A percentile compares a stretch with the other conserved stretches of the same genome.
phyloP scores from a whole-genome alignment of 2,113 vertebrate species.

The Nothoprocta pentlandii region DNA sequence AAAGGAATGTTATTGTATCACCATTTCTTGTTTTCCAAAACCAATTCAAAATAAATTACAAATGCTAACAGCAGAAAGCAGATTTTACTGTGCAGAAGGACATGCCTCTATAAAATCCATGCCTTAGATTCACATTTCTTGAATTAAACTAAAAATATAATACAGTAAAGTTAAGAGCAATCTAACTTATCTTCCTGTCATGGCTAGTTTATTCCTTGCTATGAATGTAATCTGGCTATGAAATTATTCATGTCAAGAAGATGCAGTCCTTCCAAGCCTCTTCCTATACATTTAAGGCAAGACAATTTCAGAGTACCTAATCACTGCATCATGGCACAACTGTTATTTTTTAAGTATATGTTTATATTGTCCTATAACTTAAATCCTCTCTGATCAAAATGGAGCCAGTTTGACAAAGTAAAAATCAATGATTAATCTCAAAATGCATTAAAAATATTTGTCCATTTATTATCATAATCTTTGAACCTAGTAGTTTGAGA shows the following conservation, averaged over 20 bases:
- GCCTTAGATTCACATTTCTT: background rate
- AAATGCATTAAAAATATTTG: background rate
- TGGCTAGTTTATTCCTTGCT: background rate
- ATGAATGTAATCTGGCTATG: background rate
- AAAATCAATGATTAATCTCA: background rate
- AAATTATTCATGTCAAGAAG: background rate
- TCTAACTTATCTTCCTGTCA: background rate
- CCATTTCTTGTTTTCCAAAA: background rate
- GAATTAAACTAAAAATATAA: background rate
- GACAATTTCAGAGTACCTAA: background rate
- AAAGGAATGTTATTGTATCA: slow-evolving; percentile 13
- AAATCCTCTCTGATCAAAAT: background rate
- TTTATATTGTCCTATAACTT: background rate
- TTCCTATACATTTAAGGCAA: background rate
- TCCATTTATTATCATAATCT: background rate
- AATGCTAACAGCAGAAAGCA: background rate
- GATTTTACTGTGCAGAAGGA: background rate
- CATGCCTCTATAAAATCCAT: background rate
- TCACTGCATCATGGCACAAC: background rate
- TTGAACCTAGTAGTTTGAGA: background rate
- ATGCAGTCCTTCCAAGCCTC: background rate
- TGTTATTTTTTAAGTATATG: background rate
- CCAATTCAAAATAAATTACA: slow-evolving; percentile 23
- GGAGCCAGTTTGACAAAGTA: background rate
- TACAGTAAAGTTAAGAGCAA: background rate